Base-by-base conservation (phyloP, 2,888 invertebrate species). In the Drosophila mulleri region DNA sequence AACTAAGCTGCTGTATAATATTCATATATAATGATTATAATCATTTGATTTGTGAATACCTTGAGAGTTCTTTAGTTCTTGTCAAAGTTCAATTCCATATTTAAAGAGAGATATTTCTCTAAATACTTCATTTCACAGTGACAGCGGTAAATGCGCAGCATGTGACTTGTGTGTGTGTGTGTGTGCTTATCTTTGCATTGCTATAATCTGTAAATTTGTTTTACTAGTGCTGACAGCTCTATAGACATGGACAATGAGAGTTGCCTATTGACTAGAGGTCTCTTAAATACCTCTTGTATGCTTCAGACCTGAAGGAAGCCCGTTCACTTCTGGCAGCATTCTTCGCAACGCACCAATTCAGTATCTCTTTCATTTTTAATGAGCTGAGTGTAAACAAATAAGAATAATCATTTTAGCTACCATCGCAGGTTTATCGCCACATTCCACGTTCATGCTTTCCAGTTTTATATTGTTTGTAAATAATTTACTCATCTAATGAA, bases 401-500 rank as follows among this genome's bases (percentile, higher is more conserved):
- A 16, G 57, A 67, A 68, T 67, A 78, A 78, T 68, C 67, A 78
- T 45, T 75, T 45, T 48, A 11, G 56, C 75, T 59, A 44, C 26
- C 52, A 41, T 18, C 48, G 53, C 14, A 14, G 32, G 52, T 3
- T 18, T n/a, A 39, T 18, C 3, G 9, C 32, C n/a, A 9, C 3
- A 9, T 14, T 20, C n/a, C 50, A 41, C 11, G 0, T 4, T 6
- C 54, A 53, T 54, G 42, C 56, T 26, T 52, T n/a, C 54, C 32
- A 45, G 23, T 39, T 71, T 54, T 44, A 39, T 53, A 42, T 75
- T 81, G 63, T 73, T 67, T 37, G 65, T 70, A 67, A 72, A 73
- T 72, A 82, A 73, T 82, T 78, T 75, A 87, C 87, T 88, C 66
- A 73, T 75, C 82, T 83, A 89, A 88, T 83, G 79, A 83, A 83